These are phyloP conservation scores for Puntigrus tetrazona DNA, from an alignment of 2,113 vertebrate genomes.

Conservation along the genomic window DNA sequence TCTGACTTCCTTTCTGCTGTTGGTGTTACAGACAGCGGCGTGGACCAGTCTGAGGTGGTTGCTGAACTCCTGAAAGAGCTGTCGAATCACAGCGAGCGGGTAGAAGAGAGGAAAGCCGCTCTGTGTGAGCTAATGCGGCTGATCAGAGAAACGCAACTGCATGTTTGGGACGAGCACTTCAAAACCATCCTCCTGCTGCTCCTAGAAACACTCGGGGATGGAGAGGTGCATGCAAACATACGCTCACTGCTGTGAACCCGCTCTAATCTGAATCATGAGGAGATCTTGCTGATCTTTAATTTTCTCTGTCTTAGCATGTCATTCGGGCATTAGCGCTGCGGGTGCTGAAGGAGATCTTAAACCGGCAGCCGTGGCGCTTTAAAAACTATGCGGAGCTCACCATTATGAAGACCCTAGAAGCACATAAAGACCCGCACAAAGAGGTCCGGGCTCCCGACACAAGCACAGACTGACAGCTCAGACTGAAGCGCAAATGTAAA, in stretches of 20 bases:
- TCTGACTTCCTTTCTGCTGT: background rate
- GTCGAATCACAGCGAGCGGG: constrained; percentile 92
- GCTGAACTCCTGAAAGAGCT: constrained; percentile 92
- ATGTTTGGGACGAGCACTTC: constrained; percentile 97
- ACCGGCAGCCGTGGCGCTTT: constrained; percentile 93
- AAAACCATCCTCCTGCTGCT: constrained; percentile 93
- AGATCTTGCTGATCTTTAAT: background rate
- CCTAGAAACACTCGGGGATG: constrained; percentile 92
- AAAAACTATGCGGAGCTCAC: constrained; percentile 97
- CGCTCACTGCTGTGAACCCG: background rate
- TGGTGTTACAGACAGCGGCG: constrained; percentile 78
- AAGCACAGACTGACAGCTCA: background rate
- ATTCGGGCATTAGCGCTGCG: constrained; percentile 91
- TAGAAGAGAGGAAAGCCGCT: constrained; percentile 91
- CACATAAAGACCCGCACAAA: constrained; percentile 94
- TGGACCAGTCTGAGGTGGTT: constrained; percentile 92
- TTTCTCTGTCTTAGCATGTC: constrained; percentile 76
- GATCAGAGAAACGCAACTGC: constrained; percentile 88
- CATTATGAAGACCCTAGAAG: constrained; percentile 95
- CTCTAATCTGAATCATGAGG: background rate
- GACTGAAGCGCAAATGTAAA: background rate
- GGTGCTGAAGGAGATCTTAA: constrained; percentile 91
- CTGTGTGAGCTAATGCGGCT: constrained; percentile 89
- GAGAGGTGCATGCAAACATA: constrained; percentile 78
- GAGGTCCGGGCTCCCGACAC: constrained; percentile 75